These are phyloP conservation scores for Anthophora plumipes DNA, from an alignment of 2,888 invertebrate genomes.

Conservation along the genomic window DNA sequence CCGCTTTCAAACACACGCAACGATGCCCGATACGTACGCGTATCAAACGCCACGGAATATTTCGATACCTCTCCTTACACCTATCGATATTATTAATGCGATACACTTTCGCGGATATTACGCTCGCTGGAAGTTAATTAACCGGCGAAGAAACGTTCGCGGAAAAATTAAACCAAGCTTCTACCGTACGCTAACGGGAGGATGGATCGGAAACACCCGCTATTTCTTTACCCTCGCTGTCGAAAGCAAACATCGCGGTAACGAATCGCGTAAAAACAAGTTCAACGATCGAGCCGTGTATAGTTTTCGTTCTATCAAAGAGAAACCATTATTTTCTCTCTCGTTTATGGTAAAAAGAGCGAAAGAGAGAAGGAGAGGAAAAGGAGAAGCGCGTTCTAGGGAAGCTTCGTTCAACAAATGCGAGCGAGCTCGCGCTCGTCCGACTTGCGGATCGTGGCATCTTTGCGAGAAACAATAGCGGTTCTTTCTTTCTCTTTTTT, in stretches of 20 bases:
- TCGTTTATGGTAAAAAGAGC: too few relatives aligned
- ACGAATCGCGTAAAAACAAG: not conserved
- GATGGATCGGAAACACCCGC: not conserved
- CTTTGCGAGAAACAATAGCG: constrained; percentile 30
- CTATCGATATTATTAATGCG: constrained; percentile 28
- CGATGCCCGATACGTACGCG: not conserved
- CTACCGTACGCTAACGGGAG: not conserved
- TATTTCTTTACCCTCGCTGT: not conserved
- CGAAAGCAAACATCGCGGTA: constrained; percentile 15
- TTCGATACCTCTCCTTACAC: not conserved
- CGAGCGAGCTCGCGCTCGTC: not conserved
- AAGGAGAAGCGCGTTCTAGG: not conserved
- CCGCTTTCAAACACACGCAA: constrained; percentile 22
- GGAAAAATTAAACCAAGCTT: constrained; percentile 15
- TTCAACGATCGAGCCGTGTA: not conserved
- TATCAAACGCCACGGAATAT: not conserved
- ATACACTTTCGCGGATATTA: not conserved
- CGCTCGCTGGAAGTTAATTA: constrained; percentile 1
- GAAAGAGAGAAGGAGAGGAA: not conserved
- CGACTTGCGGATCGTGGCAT: constrained; percentile 17
- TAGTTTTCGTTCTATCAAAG: constrained; percentile 14
- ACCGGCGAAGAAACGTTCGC: not conserved
- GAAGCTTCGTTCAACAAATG: not conserved
- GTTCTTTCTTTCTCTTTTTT: too few relatives aligned
- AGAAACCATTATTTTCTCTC: constrained; percentile 23